A percentile compares a stretch with the other conserved stretches of the same genome.
Conservation (phyloP, 2,888 invertebrate species). For the Caenorhabditis macrosperma region DNA sequence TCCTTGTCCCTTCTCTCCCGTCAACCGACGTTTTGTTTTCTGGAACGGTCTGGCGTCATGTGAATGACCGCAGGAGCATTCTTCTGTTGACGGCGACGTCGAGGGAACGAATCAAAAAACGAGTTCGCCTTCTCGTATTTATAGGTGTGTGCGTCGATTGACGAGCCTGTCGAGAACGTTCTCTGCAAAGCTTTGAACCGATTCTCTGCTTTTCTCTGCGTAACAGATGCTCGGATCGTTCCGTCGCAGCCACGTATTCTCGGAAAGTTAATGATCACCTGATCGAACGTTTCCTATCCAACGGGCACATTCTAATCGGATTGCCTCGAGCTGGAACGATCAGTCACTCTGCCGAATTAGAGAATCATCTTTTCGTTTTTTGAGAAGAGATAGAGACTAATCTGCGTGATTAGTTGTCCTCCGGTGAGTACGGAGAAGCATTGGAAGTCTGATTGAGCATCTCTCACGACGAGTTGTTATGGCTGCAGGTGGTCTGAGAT, state of each 20-base stretch:
- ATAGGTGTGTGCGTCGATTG: background rate
- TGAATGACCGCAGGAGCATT: slow-evolving; percentile 39
- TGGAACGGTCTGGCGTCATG: slow-evolving; percentile 39
- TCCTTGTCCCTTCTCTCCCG: slow-evolving; percentile 1
- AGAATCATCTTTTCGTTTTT: too few relatives aligned
- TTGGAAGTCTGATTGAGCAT: too few relatives aligned
- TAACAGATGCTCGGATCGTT: too few relatives aligned
- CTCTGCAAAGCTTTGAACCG: too few relatives aligned
- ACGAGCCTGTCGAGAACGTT: too few relatives aligned
- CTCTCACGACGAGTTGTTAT: background rate
- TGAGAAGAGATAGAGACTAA: background rate
- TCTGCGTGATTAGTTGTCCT: too few relatives aligned
- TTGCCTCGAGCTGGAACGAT: background rate
- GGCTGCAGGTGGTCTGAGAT: slow-evolving; percentile 5
- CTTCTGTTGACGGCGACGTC: slow-evolving; percentile 20
- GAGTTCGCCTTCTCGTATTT: slow-evolving; percentile 23
- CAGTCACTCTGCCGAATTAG: background rate
- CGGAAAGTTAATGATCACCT: background rate
- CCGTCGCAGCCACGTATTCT: too few relatives aligned
- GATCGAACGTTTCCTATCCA: background rate
- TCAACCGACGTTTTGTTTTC: slow-evolving; percentile 22
- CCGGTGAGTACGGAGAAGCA: too few relatives aligned
- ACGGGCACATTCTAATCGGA: background rate
- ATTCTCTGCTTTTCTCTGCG: too few relatives aligned
- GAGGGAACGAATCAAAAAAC: slow-evolving; percentile 1